A percentile compares a stretch with the other conserved stretches of the same genome.
phyloP scores from a whole-genome alignment of 2,113 vertebrate genomes.

The Cephalopholis sonnerati region DNA sequence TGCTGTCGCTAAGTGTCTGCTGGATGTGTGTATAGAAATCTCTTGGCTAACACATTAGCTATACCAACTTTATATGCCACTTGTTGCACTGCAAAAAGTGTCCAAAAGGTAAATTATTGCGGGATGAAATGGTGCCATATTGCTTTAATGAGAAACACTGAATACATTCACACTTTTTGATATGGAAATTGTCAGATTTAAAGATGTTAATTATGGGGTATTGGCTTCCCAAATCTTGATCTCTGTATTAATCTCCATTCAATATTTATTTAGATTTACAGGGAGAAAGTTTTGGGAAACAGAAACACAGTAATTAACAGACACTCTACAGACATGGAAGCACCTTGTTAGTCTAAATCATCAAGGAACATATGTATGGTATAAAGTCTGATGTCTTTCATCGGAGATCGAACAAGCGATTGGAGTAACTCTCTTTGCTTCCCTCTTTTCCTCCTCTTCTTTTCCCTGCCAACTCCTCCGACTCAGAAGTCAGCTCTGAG shows the following conservation, averaged over 20 bases:
- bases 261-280: not conserved
- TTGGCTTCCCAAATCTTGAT: too few species aligned
- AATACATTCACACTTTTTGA: too few species aligned
- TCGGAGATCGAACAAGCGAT: not conserved
- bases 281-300: not conserved
- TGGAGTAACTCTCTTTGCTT: slow-evolving; percentile 11
- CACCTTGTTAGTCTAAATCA: not conserved
- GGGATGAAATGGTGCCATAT: not conserved
- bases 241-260: not conserved
- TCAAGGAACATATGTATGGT: too few species aligned
- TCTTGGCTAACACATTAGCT: too few species aligned
- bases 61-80: too few species aligned
- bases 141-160: too few species aligned
- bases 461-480: slow-evolving; percentile 6
- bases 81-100: not conserved
- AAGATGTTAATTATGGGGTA: too few species aligned
- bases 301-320: not conserved
- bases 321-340: not conserved
- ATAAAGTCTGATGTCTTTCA: not conserved
- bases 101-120: not conserved
- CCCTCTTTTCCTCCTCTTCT: slow-evolving; percentile 16
- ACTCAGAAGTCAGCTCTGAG: slow-evolving; percentile 47
- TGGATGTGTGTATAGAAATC: too few species aligned
- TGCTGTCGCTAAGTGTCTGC: too few species aligned
- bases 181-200: too few species aligned